Base-by-base conservation (phyloP, 2,888 invertebrate species). In the Stegophylla sp. region DNA sequence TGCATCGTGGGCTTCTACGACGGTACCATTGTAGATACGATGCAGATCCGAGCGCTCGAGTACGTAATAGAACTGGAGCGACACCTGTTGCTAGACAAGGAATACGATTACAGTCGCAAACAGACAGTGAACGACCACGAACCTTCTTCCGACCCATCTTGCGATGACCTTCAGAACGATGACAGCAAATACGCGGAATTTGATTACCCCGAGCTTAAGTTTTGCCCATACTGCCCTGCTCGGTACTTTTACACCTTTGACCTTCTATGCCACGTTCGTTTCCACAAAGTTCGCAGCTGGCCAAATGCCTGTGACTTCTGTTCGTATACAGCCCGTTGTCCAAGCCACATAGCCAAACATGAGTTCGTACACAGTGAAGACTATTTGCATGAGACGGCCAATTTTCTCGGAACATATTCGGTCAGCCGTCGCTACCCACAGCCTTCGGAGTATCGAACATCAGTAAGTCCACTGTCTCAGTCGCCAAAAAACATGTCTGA, bases 161-260 rank as follows among this genome's bases (percentile, higher is more conserved):
- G 53, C n/a, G 13, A 10, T 7, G 34, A 28, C 15, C 48, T 0
- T 9, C 51, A 26, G 13, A 3, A 7, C 34, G 64, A 66, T 10
- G 53, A 43, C 15, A 3, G 13, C 13, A 76, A 66, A 15, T 66
- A 61, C 23, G 34, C 9, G n/a, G 81, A 86, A n/a, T 79, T 83
- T 7, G 83, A 84, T 28, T 86, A 87, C 53, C 87, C 86, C 72
- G 84, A 88, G 5, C 86, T 94, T 77, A 91, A 91, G 85, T 94
- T 93, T 85, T 95, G 95, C 86, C 89, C 90, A 82, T 91, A 92
- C 84, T 96, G 95, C 86, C 95, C 95, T 0, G 94, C 95, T 0
- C 90, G 95, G 85, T 96, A 92, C 87, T 90, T 94, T 20, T 71
- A 41, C 23, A 20, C 7, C 7, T 7, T 0, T 5, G 79, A 79